Evolutionary conservation across 1,140 invertebrate genomes (phyloP).

Genomic region (Drosophila miranda): DNA sequence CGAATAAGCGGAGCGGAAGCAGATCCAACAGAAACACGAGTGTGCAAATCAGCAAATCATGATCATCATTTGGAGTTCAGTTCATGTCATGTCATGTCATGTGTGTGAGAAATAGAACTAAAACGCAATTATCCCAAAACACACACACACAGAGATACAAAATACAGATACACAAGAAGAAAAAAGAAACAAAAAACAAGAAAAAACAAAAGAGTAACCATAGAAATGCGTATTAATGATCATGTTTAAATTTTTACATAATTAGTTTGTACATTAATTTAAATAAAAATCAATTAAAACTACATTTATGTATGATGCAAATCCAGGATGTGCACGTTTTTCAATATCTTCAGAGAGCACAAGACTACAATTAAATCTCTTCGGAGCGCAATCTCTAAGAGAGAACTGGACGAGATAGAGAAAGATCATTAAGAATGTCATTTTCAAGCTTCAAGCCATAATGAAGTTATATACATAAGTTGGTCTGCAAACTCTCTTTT

Average conservation of each 20-base stretch:
- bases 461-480: too few species aligned
- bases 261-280: constrained; percentile 81
- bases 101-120: constrained; percentile 46
- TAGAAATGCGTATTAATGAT: constrained; percentile 74
- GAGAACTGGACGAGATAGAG: too few species aligned
- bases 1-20: constrained; percentile 41
- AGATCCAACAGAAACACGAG: constrained; percentile 5
- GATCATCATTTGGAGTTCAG: neutral
- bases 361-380: too few species aligned
- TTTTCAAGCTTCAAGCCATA: too few species aligned
- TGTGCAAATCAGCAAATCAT: neutral
- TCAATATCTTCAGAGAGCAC: too few species aligned
- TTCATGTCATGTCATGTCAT: constrained; percentile 35
- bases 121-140: constrained; percentile 27
- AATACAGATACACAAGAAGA: constrained; percentile 20
- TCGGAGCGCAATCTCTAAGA: too few species aligned
- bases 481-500: too few species aligned
- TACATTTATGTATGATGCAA: constrained; percentile 48
- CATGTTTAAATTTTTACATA: constrained; percentile 80
- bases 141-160: constrained; percentile 11
- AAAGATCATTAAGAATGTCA: too few species aligned
- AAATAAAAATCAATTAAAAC: constrained; percentile 80
- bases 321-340: constrained; percentile 7
- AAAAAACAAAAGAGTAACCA: constrained; percentile 44
- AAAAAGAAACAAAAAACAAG: constrained; percentile 30